phyloP scores from a whole-genome alignment of 2,113 vertebrate genomes.

The Chunga burmeisteri region DNA sequence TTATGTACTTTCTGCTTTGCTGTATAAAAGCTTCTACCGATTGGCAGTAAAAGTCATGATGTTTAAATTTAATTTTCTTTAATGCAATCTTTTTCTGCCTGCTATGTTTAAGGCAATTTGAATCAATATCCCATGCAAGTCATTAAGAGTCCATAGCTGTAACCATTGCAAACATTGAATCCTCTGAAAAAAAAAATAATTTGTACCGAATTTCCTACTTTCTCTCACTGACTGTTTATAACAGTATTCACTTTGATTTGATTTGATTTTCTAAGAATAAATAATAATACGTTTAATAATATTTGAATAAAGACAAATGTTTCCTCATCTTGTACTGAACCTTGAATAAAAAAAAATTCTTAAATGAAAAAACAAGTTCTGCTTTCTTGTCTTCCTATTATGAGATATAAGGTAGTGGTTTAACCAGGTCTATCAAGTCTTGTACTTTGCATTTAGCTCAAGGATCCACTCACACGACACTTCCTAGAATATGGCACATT shows the following conservation, averaged over 20 bases:
- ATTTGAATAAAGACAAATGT: not conserved
- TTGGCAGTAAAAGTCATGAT: not conserved
- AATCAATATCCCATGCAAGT: conserved; percentile 1
- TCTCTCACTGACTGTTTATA: not conserved
- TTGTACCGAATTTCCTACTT: not conserved
- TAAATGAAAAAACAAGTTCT: not conserved
- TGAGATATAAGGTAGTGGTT: not conserved
- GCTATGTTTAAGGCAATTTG: not conserved
- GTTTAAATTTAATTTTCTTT: conserved; percentile 30
- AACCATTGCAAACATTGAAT: not conserved
- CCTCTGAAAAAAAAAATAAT: not conserved
- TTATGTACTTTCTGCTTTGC: not conserved
- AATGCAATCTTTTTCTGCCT: not conserved
- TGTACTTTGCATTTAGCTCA: not conserved
- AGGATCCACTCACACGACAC: not conserved
- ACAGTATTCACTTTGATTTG: not conserved
- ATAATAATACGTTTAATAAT: not conserved
- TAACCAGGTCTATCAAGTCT: not conserved
- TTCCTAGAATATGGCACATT: not conserved
- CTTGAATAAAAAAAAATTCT: not conserved
- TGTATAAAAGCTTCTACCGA: not conserved
- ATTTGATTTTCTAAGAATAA: not conserved
- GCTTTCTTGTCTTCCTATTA: not conserved
- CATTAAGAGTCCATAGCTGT: not conserved
- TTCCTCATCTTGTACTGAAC: not conserved